A percentile compares a stretch with the other conserved stretches of the same genome.
phyloP scores from a whole-genome alignment of 92 coral and sea anemone species.

The Epizoanthus stellaris region DNA sequence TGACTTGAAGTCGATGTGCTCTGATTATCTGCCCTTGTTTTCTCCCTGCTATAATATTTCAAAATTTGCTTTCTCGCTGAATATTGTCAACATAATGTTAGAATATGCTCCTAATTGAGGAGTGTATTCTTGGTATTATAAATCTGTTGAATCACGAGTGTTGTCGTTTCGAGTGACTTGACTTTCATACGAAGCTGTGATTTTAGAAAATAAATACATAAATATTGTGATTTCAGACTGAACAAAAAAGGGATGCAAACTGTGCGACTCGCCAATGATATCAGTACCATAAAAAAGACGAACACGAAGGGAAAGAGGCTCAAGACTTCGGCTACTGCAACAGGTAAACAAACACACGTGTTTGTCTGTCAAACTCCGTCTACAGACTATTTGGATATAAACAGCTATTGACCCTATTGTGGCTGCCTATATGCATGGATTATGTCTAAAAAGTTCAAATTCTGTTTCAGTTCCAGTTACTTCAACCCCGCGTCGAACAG shows the following conservation, averaged over 20 bases:
- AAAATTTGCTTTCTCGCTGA: neutral
- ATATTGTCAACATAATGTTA: neutral
- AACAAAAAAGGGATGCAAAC: constrained; percentile 24
- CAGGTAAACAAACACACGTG: constrained; percentile 32
- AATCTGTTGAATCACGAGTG: neutral
- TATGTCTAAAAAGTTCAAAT: constrained; percentile 1
- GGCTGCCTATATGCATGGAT: neutral
- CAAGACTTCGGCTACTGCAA: neutral
- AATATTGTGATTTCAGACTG: neutral
- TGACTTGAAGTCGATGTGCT: neutral
- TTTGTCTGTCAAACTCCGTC: neutral
- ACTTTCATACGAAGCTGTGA: neutral
- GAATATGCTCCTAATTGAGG: neutral
- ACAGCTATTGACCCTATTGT: neutral
- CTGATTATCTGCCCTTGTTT: neutral
- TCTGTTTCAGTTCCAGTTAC: constrained; percentile 37
- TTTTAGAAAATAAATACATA: neutral
- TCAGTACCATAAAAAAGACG: constrained; percentile 2
- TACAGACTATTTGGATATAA: neutral
- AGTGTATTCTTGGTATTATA: neutral
- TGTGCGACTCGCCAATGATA: neutral
- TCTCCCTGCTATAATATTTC: neutral
- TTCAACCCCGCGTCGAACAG: constrained; percentile 17
- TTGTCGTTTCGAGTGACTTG: neutral
- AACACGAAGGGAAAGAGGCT: neutral